phyloP scores from a whole-genome alignment of 1,140 invertebrate species.

The Eupristina koningsbergeri region DNA sequence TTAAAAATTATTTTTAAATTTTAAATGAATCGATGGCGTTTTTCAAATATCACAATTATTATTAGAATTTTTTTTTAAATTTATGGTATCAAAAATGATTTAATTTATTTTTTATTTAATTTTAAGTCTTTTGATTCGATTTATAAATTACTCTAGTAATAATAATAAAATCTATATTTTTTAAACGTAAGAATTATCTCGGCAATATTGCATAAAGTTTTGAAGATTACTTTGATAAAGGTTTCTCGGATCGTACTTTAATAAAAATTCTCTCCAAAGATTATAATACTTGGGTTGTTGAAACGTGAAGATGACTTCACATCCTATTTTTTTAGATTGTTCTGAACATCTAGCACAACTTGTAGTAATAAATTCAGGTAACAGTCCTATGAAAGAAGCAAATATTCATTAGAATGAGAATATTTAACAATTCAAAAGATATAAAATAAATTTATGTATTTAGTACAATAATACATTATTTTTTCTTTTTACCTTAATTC shows the following conservation, averaged over 20 bases:
- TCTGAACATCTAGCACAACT: slow-evolving; percentile 71
- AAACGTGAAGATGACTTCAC: slow-evolving; percentile 66
- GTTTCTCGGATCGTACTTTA: slow-evolving; percentile 70
- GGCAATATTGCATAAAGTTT: slow-evolving; percentile 30
- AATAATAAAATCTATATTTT: background rate
- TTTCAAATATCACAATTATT: too few relatives aligned
- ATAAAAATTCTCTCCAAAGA: slow-evolving; percentile 67
- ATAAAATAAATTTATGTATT: background rate
- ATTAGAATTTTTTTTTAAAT: too few relatives aligned
- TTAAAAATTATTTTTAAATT: too few relatives aligned
- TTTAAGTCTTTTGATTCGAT: too few relatives aligned
- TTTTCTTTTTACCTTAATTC: too few relatives aligned
- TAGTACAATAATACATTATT: too few relatives aligned
- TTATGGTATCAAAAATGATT: too few relatives aligned
- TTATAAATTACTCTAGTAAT: background rate
- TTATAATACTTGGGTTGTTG: slow-evolving; percentile 58
- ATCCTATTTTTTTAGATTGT: slow-evolving; percentile 68
- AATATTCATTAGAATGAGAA: background rate
- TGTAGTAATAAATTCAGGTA: slow-evolving; percentile 69
- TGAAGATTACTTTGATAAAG: slow-evolving; percentile 24
- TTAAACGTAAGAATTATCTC: background rate
- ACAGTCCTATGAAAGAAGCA: background rate
- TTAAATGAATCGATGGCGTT: too few relatives aligned
- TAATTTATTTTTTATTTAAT: too few relatives aligned
- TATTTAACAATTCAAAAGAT: background rate